Evolutionary conservation across 2,113 vertebrate genomes (phyloP).

Genomic region (Psilopsiagon aurifrons): DNA sequence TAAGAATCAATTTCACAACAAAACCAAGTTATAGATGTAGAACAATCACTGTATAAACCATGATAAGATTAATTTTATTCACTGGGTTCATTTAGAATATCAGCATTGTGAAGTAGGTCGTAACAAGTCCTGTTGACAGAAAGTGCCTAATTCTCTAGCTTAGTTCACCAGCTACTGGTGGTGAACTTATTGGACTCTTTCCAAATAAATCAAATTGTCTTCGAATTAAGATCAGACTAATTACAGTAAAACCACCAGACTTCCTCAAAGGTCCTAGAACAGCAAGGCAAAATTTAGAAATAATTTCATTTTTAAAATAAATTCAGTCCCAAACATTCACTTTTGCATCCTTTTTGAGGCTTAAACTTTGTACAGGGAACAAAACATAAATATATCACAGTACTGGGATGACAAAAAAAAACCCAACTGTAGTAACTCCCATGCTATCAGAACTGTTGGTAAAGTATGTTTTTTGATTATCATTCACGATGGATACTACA

Average conservation of each 20-base stretch:
- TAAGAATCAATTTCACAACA: background rate
- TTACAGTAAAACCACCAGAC: background rate
- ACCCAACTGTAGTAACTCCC: background rate
- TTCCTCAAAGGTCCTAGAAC: background rate
- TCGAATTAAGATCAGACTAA: background rate
- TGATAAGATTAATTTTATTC: constrained; percentile 4
- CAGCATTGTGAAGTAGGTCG: background rate
- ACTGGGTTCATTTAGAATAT: background rate
- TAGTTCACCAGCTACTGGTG: background rate
- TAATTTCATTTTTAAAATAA: background rate
- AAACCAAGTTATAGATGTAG: background rate
- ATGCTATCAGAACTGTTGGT: background rate
- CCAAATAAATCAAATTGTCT: background rate
- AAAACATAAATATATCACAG: background rate
- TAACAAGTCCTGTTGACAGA: background rate
- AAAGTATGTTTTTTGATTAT: background rate
- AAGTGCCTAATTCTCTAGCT: background rate
- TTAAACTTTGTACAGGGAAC: background rate
- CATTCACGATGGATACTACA: background rate
- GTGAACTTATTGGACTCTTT: background rate
- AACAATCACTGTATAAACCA: background rate
- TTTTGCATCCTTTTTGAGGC: background rate
- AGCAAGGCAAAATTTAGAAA: background rate
- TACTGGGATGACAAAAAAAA: background rate
- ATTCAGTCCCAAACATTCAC: background rate